Evolutionary conservation across 2,888 invertebrate genomes (phyloP).

Genomic region (Agonopterix subpropinquella): DNA sequence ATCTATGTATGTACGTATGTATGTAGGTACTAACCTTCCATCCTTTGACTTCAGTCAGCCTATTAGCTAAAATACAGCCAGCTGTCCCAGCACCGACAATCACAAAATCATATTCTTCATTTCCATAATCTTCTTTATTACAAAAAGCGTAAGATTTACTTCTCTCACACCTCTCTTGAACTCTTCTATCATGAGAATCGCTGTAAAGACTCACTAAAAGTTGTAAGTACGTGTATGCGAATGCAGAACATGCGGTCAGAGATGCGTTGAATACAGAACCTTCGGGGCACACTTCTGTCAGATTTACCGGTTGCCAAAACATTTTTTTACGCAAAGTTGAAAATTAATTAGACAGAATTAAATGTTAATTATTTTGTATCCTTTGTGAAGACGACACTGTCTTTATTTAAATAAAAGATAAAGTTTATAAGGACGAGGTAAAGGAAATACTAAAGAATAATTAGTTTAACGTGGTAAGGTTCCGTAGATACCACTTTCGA

Average conservation of each 20-base stretch:
- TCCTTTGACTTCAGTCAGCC: conserved; percentile 7
- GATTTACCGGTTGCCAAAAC: conserved; percentile 25
- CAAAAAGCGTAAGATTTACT: too few relatives aligned
- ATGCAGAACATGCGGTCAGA: conserved; percentile 35
- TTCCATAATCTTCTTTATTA: neutral
- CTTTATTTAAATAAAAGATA: too few relatives aligned
- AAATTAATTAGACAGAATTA: too few relatives aligned
- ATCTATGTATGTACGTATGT: conserved; percentile 2
- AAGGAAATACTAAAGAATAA: too few relatives aligned
- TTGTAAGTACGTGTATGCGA: conserved; percentile 39
- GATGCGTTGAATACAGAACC: conserved; percentile 16
- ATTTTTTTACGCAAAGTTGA: conserved; percentile 8
- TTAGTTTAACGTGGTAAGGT: too few relatives aligned
- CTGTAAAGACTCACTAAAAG: conserved; percentile 35
- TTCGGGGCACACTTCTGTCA: conserved; percentile 24
- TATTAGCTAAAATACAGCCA: conserved; percentile 10
- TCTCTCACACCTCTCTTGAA: neutral
- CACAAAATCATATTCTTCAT: conserved; percentile 10
- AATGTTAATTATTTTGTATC: too few relatives aligned
- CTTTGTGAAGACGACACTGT: too few relatives aligned
- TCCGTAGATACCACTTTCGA: too few relatives aligned
- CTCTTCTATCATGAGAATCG: conserved; percentile 11
- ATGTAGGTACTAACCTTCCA: conserved; percentile 11
- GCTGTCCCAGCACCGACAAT: conserved; percentile 12
- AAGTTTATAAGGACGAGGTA: too few relatives aligned